Conservation (phyloP, 37 sponge, comb jelly and placozoan species). For the Hexactinellida sp. region DNA sequence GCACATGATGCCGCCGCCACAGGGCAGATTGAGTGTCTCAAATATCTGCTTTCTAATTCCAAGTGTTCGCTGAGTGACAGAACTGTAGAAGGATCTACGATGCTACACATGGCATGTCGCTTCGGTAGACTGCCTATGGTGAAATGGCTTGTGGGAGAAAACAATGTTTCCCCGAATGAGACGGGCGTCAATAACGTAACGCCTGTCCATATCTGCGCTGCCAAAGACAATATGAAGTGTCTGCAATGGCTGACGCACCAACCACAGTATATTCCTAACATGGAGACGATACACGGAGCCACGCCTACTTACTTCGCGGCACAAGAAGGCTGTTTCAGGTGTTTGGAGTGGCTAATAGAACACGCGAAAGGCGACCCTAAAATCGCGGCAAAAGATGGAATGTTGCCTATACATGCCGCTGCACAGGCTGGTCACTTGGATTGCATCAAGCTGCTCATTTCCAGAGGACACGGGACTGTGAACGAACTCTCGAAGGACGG, state of each 20-base stretch:
- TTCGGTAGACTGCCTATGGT: conserved; percentile 53
- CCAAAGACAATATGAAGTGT: conserved; percentile 66
- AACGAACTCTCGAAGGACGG: conserved; percentile 44
- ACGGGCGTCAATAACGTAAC: conserved; percentile 78
- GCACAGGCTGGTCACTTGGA: conserved; percentile 22
- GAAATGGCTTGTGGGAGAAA: conserved; percentile 52
- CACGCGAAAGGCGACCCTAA: conserved; percentile 22
- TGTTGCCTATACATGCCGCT: conserved; percentile 22
- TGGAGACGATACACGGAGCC: conserved; percentile 65
- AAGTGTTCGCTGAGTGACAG: conserved; percentile 45
- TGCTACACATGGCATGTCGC: conserved; percentile 81
- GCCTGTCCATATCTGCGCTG: conserved; percentile 75
- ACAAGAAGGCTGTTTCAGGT: conserved; percentile 68
- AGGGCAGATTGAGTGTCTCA: conserved; percentile 66
- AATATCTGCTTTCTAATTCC: conserved; percentile 56
- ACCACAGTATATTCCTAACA: conserved; percentile 48
- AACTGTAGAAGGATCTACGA: conserved; percentile 73
- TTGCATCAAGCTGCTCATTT: conserved; percentile 12
- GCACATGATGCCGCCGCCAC: conserved; percentile 86
- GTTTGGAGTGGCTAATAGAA: conserved; percentile 48
- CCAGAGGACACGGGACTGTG: neutral
- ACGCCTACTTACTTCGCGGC: conserved; percentile 82
- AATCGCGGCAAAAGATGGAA: conserved; percentile 24
- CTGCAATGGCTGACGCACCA: conserved; percentile 55
- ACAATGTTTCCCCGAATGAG: conserved; percentile 33